A percentile compares a stretch with the other conserved stretches of the same genome.
phyloP scores from a whole-genome alignment of 2,888 invertebrate genomes.

The Hipparchia sbordonii region DNA sequence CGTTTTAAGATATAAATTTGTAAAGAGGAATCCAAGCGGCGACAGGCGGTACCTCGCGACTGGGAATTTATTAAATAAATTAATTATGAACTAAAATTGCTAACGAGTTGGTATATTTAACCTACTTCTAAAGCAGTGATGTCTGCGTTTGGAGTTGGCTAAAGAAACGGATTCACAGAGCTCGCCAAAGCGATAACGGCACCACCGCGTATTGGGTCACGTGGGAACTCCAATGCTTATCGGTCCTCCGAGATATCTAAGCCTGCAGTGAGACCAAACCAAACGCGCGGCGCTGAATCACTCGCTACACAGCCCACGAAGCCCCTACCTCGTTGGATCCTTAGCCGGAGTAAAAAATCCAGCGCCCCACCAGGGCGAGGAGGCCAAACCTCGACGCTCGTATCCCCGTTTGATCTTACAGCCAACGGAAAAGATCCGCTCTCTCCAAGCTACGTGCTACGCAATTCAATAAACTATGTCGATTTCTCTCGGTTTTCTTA shows the following conservation, averaged over 20 bases:
- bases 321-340: too few relatives aligned
- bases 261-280: too few relatives aligned
- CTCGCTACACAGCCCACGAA: too few relatives aligned
- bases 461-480: background rate
- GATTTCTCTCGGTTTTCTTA: background rate
- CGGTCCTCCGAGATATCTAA: too few relatives aligned
- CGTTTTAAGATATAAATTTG: constrained; percentile 78
- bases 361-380: too few relatives aligned
- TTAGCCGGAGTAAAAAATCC: too few relatives aligned
- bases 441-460: background rate
- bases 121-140: background rate
- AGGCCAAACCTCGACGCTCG: background rate
- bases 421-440: background rate
- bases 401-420: background rate
- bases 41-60: constrained; percentile 67
- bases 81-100: constrained; percentile 68
- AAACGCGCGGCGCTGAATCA: too few relatives aligned
- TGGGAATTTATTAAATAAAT: constrained; percentile 77
- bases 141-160: too few relatives aligned
- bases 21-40: constrained; percentile 68
- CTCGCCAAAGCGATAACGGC: too few relatives aligned
- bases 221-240: too few relatives aligned
- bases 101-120: constrained; percentile 47
- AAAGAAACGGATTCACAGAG: too few relatives aligned
- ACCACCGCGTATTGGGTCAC: too few relatives aligned